Conservation (phyloP, 2,113 vertebrate species). For the Pavo muticus region DNA sequence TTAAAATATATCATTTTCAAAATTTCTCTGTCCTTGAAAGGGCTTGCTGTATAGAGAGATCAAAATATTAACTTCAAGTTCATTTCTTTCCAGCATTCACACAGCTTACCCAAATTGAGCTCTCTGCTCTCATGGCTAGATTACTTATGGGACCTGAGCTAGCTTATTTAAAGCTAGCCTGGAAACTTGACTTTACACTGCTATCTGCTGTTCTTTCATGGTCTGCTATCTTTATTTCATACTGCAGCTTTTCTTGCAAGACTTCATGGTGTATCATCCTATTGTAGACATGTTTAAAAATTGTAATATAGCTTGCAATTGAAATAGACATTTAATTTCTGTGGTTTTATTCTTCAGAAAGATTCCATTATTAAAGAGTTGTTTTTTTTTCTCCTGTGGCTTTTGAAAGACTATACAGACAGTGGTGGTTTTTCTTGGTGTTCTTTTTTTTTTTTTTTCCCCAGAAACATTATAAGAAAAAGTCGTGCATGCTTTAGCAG, state of each 20-base stretch:
- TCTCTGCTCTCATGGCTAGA: conserved; percentile 9
- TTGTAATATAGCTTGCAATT: neutral
- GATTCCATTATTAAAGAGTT: neutral
- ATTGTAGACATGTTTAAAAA: neutral
- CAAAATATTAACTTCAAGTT: conserved; percentile 25
- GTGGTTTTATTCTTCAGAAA: neutral
- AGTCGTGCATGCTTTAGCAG: neutral
- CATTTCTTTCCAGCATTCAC: neutral
- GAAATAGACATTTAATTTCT: neutral
- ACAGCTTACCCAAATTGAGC: neutral
- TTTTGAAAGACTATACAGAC: neutral
- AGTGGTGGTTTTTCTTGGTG: no score
- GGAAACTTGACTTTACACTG: neutral
- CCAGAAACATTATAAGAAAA: neutral
- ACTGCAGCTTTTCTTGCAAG: neutral
- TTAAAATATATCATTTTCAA: neutral
- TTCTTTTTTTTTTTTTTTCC: neutral
- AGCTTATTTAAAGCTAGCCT: conserved; percentile 31
- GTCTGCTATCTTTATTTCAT: neutral
- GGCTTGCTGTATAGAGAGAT: neutral
- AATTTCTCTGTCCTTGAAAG: neutral
- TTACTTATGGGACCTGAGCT: neutral
- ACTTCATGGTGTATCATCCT: neutral
- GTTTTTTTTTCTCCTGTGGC: neutral
- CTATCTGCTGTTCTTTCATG: neutral